These are phyloP conservation scores for Origma solitaria DNA, from an alignment of 2,113 vertebrate species.

Conservation along the genomic window DNA sequence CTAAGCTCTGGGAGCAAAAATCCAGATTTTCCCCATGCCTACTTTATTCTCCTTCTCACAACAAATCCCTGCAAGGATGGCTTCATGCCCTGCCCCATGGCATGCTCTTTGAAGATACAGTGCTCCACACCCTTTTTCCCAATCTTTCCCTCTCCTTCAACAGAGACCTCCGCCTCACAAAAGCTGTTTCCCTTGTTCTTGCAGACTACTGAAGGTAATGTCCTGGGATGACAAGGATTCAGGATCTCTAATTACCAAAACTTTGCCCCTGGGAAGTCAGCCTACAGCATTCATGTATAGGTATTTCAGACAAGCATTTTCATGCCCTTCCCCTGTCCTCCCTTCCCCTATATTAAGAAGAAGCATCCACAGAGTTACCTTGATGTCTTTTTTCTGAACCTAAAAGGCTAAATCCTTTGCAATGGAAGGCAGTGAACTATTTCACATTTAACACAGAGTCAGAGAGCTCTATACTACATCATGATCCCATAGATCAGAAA, in stretches of 20 bases:
- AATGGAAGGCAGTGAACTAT: background rate
- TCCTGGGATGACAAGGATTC: background rate
- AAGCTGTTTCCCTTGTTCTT: background rate
- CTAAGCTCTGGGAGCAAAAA: background rate
- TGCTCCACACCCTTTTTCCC: background rate
- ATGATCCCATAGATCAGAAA: background rate
- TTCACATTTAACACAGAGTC: background rate
- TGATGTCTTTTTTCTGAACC: background rate
- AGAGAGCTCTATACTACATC: background rate
- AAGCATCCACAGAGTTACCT: background rate
- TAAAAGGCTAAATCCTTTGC: background rate
- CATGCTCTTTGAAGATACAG: background rate
- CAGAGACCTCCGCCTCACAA: background rate
- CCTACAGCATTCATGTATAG: background rate
- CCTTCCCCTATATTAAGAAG: background rate
- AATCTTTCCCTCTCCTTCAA: background rate
- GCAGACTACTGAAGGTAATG: background rate
- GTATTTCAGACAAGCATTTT: conserved; percentile 2
- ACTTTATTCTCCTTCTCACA: background rate
- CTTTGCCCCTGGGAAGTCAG: background rate
- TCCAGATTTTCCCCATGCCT: background rate
- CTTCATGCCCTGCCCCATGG: background rate
- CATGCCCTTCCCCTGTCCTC: background rate
- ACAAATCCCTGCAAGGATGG: background rate
- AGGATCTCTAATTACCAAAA: background rate